These are phyloP conservation scores for Penaeus monodon DNA, from an alignment of 2,888 invertebrate species.

Conservation along the genomic window DNA sequence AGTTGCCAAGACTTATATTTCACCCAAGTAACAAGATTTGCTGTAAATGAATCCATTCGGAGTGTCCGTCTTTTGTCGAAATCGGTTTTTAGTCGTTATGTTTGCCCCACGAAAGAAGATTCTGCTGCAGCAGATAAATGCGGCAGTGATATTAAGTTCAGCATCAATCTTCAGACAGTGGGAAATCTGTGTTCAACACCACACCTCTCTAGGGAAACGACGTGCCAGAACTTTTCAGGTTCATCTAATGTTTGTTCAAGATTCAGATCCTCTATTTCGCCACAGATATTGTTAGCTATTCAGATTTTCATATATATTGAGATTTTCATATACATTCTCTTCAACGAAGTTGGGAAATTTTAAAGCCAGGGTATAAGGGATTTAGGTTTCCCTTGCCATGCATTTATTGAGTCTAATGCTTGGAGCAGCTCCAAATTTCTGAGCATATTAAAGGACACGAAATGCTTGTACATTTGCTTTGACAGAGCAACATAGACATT, in stretches of 20 bases:
- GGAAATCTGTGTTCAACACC: too few relatives aligned
- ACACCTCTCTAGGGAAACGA: too few relatives aligned
- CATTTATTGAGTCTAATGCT: conserved; percentile 31
- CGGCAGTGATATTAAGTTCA: too few relatives aligned
- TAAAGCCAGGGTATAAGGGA: conserved; percentile 24
- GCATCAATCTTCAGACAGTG: too few relatives aligned
- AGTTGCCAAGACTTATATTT: conserved; percentile 31
- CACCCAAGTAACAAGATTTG: conserved; percentile 30
- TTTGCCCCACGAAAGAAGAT: too few relatives aligned
- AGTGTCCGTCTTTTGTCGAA: neutral
- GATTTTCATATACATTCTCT: conserved; percentile 29
- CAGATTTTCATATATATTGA: conserved; percentile 9
- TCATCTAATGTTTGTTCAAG: conserved; percentile 11
- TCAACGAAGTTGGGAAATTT: conserved; percentile 39
- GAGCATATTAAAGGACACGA: conserved; percentile 27
- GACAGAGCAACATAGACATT: conserved; percentile 37
- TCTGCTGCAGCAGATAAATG: too few relatives aligned
- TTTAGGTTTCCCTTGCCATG: conserved; percentile 33
- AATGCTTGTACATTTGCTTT: conserved; percentile 37
- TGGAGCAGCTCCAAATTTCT: conserved; percentile 18
- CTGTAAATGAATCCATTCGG: too few relatives aligned
- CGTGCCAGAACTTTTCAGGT: too few relatives aligned
- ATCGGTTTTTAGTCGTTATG: too few relatives aligned
- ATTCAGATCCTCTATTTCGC: conserved; percentile 7
- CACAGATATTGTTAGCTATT: conserved; percentile 15